Percentiles rank a stretch among this genome's conserved stretches.
phyloP scores from a whole-genome alignment of 2,113 vertebrate genomes.

The Cathartes aura region DNA sequence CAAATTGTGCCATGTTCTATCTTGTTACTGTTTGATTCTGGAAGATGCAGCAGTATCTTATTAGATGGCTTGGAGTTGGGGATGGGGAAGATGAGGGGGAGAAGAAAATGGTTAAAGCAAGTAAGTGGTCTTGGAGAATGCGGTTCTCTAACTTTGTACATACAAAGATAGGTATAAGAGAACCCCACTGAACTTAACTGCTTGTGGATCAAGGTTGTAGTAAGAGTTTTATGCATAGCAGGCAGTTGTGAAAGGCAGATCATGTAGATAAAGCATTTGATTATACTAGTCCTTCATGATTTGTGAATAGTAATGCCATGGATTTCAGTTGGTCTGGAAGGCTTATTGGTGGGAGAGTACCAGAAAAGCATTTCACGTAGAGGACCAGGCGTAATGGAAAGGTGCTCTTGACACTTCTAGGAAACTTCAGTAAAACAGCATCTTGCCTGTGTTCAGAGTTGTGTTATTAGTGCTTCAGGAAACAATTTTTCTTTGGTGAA shows the following conservation, averaged over 20 bases:
- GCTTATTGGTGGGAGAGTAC: background rate
- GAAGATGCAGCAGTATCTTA: background rate
- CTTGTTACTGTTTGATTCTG: background rate
- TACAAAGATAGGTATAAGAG: background rate
- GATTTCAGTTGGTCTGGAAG: background rate
- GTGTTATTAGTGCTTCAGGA: background rate
- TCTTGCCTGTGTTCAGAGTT: background rate
- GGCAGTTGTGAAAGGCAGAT: background rate
- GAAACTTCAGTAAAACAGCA: background rate
- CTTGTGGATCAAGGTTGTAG: background rate
- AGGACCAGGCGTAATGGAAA: background rate
- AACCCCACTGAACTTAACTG: background rate
- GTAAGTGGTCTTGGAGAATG: background rate
- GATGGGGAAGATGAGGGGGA: background rate
- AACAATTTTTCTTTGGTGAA: background rate
- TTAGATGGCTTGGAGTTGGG: background rate
- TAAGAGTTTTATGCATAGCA: background rate
- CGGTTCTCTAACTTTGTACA: background rate
- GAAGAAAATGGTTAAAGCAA: background rate
- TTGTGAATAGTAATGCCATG: background rate
- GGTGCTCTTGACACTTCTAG: background rate
- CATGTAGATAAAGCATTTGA: background rate
- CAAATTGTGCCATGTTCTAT: background rate
- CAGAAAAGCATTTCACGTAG: background rate
- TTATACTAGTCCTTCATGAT: background rate